Evolutionary conservation across 2,113 vertebrate species (phyloP), one percentile per base, ranked within the genome.

Genomic region (Empidonax alnorum): DNA sequence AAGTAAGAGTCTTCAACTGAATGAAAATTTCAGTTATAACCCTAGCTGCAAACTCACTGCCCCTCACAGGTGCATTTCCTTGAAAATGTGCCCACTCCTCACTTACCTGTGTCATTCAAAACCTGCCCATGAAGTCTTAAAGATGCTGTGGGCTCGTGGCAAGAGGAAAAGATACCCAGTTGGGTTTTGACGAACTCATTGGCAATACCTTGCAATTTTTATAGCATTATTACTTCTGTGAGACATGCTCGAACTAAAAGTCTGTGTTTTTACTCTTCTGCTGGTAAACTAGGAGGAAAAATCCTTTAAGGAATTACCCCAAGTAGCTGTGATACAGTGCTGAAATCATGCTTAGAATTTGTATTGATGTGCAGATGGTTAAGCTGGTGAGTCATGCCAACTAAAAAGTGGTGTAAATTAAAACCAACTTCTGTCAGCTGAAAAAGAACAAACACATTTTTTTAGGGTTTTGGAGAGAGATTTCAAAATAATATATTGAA

Each of bases 381-480:
- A 75, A 90, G 72, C 68, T 88, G 72, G 50, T 90, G 87, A 91
- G 61, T 89, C 93, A 83, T 74, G 67, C 75, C 87, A 91, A 23
- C 41, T 90, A 74, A 90, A 90, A 92, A 92, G 72, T 74, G 85
- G 33, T 95, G 31, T 93, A 95, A 92, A 96, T 90, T 77, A 86
- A 96, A 95, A 89, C n/a, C 52, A 87, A 49, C 76, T 86, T 92
- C 61, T 81, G 52, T 84, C 65, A 78, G 88, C 96, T 96, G 93
- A 90, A 97, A 96, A 96, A 93, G 96, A 96, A 52, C 90, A 95
- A 96, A 59, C 4, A 16, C 33, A 9, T 20, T 39, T 92, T 95
- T 89, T 87, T 65, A 56, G 41, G 15, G 20, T 33, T 95, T 90
- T 92, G 27, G 75, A 76, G 33, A 84, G 49, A 84, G 7, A 87